A percentile compares a stretch with the other conserved stretches of the same genome.
phyloP scores from a whole-genome alignment of 2,888 invertebrate genomes.

The Sphaeridia pumilis region DNA sequence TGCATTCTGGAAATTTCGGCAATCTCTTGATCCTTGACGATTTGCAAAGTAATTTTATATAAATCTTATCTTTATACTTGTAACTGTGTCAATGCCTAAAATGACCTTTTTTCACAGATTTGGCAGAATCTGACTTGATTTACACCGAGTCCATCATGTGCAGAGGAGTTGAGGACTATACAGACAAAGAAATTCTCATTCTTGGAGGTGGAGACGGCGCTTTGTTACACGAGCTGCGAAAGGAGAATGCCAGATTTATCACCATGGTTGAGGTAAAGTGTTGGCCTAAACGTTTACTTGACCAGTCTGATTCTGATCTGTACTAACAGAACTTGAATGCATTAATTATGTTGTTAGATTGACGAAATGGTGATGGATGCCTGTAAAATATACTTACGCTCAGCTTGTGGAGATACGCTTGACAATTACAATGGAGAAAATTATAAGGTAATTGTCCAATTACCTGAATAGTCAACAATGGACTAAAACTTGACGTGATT shows the following conservation, averaged over 20 bases:
- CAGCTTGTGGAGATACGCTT: conserved; percentile 75
- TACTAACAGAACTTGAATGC: too few relatives aligned
- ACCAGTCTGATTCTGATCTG: too few relatives aligned
- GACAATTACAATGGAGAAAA: conserved; percentile 63
- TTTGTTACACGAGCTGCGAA: conserved; percentile 72
- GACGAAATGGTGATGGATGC: conserved; percentile 82
- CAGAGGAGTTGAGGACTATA: conserved; percentile 66
- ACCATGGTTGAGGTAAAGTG: conserved; percentile 85
- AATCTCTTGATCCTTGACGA: conserved; percentile 86
- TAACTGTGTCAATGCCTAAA: too few relatives aligned
- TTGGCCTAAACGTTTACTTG: too few relatives aligned
- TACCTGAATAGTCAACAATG: too few relatives aligned
- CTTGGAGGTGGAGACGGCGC: conserved; percentile 95
- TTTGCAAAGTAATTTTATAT: conserved; percentile 79
- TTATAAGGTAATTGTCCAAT: conserved; percentile 73
- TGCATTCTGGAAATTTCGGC: conserved; percentile 77
- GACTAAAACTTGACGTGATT: not conserved
- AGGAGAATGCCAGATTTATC: conserved; percentile 77
- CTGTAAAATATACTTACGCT: conserved; percentile 68
- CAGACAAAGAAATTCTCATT: conserved; percentile 79
- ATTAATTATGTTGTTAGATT: conserved; percentile 44
- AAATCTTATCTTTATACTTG: too few relatives aligned
- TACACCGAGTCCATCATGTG: conserved; percentile 89
- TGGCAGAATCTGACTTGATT: conserved; percentile 62
- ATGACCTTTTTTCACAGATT: too few relatives aligned